Evolutionary conservation across 2,888 invertebrate species (phyloP), one percentile per base, ranked within the genome.

Genomic region (Erpobdella octoculata): DNA sequence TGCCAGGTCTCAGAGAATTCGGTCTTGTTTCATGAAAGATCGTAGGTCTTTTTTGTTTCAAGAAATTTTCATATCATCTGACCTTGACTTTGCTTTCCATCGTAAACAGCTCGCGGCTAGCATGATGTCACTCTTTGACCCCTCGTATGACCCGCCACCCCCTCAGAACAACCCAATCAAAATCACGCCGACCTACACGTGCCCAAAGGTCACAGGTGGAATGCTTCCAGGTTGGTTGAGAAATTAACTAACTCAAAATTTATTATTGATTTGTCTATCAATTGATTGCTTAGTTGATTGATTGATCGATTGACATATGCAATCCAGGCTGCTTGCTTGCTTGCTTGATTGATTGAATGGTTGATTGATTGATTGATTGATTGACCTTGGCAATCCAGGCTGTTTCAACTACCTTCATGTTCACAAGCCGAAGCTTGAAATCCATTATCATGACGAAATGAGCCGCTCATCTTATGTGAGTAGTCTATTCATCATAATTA

Each of bases 111-210:
- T 83, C 75, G 83, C 83, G 12, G 79, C 78, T 72, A 78, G 80
- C 71, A 79, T 83, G 80, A 75, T 83, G 75, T 76, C 78, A 21
- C 75, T 82, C 74, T 83, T 83, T 79, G 82, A 83, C 76, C 81
- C 82, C 9, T 81, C 81, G 4, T 77, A 78, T 53, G 82, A 83
- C 67, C 76, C 79, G 18, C n/a, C 53, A 8, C n/a, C 69, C 3
- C 58, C 69, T 36, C 33, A 46, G n/a, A 21, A 15, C n/a, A 25
- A 48, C 15, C n/a, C 53, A 33, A 76, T 81, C 28, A 81, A 81
- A 73, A 78, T 83, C 21, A 81, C 82, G 58, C 82, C 83, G n/a
- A 79, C 81, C 69, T 83, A 82, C 77, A 76, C 80, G 58, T 79
- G 79, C 68, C 82, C 83, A 9, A 82, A 81, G 75, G 78, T 83